phyloP scores from a whole-genome alignment of 2,888 invertebrate genomes.

The Trypoxylon attenuatum region DNA sequence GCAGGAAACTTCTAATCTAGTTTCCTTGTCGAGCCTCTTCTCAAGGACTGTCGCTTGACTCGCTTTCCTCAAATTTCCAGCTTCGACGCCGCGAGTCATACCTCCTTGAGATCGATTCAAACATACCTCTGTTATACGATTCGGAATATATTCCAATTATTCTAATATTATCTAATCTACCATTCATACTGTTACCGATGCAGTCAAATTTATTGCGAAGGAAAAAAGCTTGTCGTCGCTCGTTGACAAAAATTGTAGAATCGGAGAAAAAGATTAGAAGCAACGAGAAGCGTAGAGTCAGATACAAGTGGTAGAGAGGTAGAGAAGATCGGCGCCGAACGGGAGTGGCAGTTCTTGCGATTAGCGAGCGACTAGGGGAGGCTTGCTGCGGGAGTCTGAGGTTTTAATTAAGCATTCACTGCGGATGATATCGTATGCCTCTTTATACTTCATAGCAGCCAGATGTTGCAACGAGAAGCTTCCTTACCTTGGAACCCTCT shows the following conservation, averaged over 20 bases:
- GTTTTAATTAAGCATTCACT: conserved; percentile 75
- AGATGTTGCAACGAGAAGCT: conserved; percentile 74
- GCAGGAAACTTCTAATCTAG: conserved; percentile 13
- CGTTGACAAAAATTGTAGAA: neutral
- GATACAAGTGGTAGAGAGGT: conserved; percentile 7
- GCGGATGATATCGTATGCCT: conserved; percentile 74
- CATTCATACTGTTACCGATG: no score
- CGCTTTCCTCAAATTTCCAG: no score
- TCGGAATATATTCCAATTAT: no score
- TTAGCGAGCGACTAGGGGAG: conserved; percentile 56
- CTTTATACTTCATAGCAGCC: conserved; percentile 78
- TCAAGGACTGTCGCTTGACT: neutral
- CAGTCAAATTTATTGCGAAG: no score
- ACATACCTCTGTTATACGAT: no score
- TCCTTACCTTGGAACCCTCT: conserved; percentile 55
- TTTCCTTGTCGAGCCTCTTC: neutral
- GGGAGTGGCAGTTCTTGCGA: conserved; percentile 55
- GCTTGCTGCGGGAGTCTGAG: conserved; percentile 66
- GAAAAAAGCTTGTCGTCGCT: no score
- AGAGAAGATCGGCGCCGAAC: conserved; percentile 3
- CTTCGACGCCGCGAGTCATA: no score
- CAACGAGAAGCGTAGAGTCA: conserved; percentile 6
- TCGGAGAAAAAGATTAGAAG: neutral
- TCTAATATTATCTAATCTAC: no score
- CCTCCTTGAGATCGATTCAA: no score